Evolutionary conservation across 2,797 vertebrate species (phyloP).

Genomic region (Crocodylus rhombifer): DNA sequence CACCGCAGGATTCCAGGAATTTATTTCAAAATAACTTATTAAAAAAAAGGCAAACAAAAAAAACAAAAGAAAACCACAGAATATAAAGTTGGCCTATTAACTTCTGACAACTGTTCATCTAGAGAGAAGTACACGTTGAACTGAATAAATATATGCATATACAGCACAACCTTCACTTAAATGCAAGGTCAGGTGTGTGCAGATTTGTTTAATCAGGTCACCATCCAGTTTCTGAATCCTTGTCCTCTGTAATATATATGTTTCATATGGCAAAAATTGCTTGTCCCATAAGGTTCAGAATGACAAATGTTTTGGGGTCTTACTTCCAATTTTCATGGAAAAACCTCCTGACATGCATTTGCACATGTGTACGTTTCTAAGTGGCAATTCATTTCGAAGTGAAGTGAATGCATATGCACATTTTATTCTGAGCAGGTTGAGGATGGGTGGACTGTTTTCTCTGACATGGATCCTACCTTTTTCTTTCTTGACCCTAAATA

Average conservation of each 20-base stretch:
- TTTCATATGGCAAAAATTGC: background rate
- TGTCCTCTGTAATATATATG: background rate
- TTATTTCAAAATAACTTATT: slow-evolving; percentile 3
- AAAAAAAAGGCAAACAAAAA: too few species aligned
- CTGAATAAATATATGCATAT: fast-evolving
- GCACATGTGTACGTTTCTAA: slow-evolving; percentile 50
- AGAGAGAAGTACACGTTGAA: background rate
- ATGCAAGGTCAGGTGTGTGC: background rate
- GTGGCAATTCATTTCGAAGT: slow-evolving; percentile 37
- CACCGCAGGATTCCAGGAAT: background rate
- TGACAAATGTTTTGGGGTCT: background rate
- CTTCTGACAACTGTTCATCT: background rate
- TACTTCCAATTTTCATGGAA: background rate
- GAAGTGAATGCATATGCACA: background rate
- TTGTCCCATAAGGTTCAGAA: background rate
- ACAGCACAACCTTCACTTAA: background rate
- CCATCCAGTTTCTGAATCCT: background rate
- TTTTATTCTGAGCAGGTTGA: background rate
- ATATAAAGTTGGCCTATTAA: background rate
- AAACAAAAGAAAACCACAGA: background rate
- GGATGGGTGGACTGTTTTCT: background rate
- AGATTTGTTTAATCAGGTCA: background rate
- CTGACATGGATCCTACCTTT: background rate
- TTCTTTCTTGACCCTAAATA: background rate
- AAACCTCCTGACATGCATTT: background rate